Evolutionary conservation across 2,797 vertebrate genomes (phyloP).

Genomic region (Arctocebus calabarensis): DNA sequence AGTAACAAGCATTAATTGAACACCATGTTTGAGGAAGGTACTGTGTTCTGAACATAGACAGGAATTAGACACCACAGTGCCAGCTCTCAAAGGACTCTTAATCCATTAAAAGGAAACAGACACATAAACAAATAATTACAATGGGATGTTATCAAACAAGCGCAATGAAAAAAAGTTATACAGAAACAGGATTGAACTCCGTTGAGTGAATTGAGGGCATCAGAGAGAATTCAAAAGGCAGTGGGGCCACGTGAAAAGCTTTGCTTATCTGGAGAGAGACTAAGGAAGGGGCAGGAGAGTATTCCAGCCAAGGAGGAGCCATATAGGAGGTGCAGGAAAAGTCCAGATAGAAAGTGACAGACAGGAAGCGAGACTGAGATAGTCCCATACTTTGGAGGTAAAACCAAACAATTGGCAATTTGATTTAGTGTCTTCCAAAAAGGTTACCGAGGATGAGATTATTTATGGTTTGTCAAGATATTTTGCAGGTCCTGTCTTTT

Average conservation of each 20-base stretch:
- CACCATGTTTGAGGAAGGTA: neutral
- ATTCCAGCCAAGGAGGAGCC: neutral
- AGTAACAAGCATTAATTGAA: neutral
- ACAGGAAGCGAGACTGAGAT: neutral
- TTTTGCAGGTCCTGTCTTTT: conserved; percentile 24
- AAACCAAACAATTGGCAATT: neutral
- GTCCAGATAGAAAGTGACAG: neutral
- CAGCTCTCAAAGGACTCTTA: conserved; percentile 8
- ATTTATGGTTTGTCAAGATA: neutral
- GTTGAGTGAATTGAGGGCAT: neutral
- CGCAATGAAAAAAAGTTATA: neutral
- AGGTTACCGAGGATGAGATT: neutral
- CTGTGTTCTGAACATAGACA: neutral
- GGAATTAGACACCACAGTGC: neutral
- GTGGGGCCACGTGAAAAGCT: neutral
- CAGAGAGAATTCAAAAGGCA: neutral
- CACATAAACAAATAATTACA: neutral
- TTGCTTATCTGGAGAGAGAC: neutral
- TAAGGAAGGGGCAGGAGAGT: neutral
- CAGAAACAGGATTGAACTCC: neutral
- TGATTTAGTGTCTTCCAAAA: neutral
- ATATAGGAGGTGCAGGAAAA: too few relatives aligned
- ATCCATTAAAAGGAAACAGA: conserved; percentile 28
- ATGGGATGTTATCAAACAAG: neutral
- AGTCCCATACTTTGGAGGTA: neutral